Evolutionary conservation across 2,113 vertebrate species (phyloP), one percentile per base, ranked within the genome.

Genomic region (Erythrolamprus reginae): DNA sequence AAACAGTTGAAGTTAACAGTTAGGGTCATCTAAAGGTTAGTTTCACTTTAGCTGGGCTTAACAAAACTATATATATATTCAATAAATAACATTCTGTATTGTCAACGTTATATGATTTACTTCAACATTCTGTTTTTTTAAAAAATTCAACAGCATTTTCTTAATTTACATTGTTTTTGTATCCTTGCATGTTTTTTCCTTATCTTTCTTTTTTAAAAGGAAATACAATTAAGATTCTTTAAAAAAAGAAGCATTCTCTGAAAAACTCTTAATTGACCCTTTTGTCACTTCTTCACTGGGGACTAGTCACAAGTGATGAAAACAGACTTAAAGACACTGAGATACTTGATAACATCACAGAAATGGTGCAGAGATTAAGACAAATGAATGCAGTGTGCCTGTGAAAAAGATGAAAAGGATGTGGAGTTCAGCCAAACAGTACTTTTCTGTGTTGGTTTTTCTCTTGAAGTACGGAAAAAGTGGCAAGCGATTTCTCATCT

Each of bases 171-270:
- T 53, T 10, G 9, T 55, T 82, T 87, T 55, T 47, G 45, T 55
- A 77, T 61, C 12, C 52, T 38, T 61, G 65, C 38, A 53, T 19
- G 5, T 51, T 84, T 55, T 38, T 55, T 89, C 38, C 51, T 89
- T 90, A 53, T 77, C 52, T 26, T 5, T 42, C 28, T 23, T 28
- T 19, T 86, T 45, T 8, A 10, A 47, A 7, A 45, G 55, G 50
- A 87, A 90, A 77, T 90, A 55, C 47, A n/a, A 55, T 77, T 51
- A 90, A 87, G 50, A 90, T 86, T 51, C 38, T 65, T 87, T 19
- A 15, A 17, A 55, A 87, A 38, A 86, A 90, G 84, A 55, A 10
- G 1, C 82, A 91, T 33, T 52, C 1, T 70, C 53, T 91, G 50
- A 89, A 0, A 86, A 45, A 87, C 89, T 28, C 42, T n/a, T 7